Base-by-base conservation (phyloP, 2,888 invertebrate genomes). In the Netelia fuscicornis region DNA sequence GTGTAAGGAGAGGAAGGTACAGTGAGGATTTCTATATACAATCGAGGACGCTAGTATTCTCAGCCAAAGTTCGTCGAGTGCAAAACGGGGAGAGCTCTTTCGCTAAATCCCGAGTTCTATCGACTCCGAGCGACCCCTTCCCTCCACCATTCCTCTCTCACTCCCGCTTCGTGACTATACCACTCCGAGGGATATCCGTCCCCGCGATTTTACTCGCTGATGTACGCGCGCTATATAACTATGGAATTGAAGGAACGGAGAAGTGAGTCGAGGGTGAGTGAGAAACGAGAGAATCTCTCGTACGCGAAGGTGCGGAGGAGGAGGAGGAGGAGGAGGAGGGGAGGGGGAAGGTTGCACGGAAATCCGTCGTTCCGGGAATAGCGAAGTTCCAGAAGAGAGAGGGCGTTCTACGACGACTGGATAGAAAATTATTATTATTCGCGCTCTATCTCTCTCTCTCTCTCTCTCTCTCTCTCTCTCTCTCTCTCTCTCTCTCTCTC, bases 371-470 rank as follows among this genome's bases (percentile, higher is more conserved):
- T 72, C 56, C 54, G 77, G 58, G 78, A 77, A 85, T 62, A 60
- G 68, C 65, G 48, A 78, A 81, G 62, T 76, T 70, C 64, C 42
- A 3, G 37, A 54, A 17, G 74, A 10, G 42, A 76, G 44, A 25
- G 64, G n/a, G 60, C 71, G 64, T 25, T 48, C 62, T 72, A 72
- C 72, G 48, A 78, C 44, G 64, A 58, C 48, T 48, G 72, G 65
- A 67, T 77, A 68, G 82, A 83, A 83, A 77, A 83, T 83, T 77
- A 83, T 83, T 72, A 83, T 77, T 78, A 72, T 56, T 20, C 42
- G 11, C 25, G 5, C 10, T 42, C 17, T 23, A 42, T 37, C 17
- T 10, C 17, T 65, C 37, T 67, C 8, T 56, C 30, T 23, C 17
- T 10, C 42, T 17, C 54, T 10, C 52, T n/a, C 23, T 2, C 17